Evolutionary conservation across 2,888 invertebrate genomes (phyloP).

Genomic region (Agriotes lineatus): DNA sequence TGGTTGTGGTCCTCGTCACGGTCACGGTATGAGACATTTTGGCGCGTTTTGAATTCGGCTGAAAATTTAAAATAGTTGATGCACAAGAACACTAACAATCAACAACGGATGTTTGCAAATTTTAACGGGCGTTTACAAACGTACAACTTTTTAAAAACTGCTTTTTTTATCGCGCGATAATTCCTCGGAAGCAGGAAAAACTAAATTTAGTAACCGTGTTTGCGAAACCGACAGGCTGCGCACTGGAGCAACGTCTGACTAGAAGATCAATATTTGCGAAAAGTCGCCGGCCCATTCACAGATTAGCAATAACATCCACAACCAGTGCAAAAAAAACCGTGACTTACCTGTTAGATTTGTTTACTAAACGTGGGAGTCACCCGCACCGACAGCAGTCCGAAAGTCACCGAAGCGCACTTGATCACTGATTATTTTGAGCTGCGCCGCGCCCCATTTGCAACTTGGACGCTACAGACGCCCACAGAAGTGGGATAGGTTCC

Average conservation of each 20-base stretch:
- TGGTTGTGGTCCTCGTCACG: constrained; percentile 86
- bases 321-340: background rate
- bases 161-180: too few relatives aligned
- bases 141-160: too few relatives aligned
- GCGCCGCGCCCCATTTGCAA: constrained; percentile 36
- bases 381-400: constrained; percentile 22
- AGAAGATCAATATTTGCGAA: constrained; percentile 29
- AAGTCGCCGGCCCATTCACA: background rate
- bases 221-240: constrained; percentile 24
- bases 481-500: constrained; percentile 24
- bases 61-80: too few relatives aligned
- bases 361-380: constrained; percentile 14
- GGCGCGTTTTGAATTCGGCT: constrained; percentile 29
- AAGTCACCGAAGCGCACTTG: constrained; percentile 29
- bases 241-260: constrained; percentile 12
- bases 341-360: constrained; percentile 38
- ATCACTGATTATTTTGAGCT: constrained; percentile 24
- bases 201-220: constrained; percentile 23
- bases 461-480: constrained; percentile 1
- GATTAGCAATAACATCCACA: background rate
- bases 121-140: too few relatives aligned
- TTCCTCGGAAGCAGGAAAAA: too few relatives aligned
- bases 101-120: too few relatives aligned
- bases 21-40: constrained; percentile 91
- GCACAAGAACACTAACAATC: too few relatives aligned